A percentile compares a stretch with the other conserved stretches of the same genome.
phyloP scores from a whole-genome alignment of 2,888 invertebrate genomes.

The Pyrrhia umbra region DNA sequence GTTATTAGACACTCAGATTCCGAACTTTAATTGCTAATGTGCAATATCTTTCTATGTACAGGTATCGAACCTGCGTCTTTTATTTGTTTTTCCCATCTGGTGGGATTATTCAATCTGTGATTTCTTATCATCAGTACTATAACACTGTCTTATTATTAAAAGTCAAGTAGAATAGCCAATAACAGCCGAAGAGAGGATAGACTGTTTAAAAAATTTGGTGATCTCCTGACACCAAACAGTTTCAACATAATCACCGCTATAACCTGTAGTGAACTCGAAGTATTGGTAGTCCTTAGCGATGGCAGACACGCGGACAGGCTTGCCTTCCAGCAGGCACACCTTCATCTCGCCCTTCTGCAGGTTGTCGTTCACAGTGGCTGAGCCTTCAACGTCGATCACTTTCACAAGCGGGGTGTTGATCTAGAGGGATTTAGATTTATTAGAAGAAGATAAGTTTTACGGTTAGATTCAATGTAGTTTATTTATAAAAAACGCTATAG shows the following conservation, averaged over 20 bases:
- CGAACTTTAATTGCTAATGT: too few species aligned
- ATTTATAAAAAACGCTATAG: too few species aligned
- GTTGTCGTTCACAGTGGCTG: conserved; percentile 84
- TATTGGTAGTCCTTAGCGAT: conserved; percentile 90
- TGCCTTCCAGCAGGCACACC: conserved; percentile 86
- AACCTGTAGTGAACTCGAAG: conserved; percentile 88
- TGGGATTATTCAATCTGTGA: too few species aligned
- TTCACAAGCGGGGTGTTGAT: conserved; percentile 87
- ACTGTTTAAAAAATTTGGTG: conserved; percentile 49
- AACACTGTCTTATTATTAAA: not conserved
- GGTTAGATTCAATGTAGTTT: not conserved
- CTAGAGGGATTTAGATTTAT: conserved; percentile 60
- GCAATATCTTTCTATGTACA: too few species aligned
- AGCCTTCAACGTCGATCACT: conserved; percentile 87
- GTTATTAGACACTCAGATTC: too few species aligned
- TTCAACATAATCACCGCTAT: conserved; percentile 85
- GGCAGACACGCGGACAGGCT: conserved; percentile 83
- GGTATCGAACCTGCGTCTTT: too few species aligned
- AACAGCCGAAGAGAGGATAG: conserved; percentile 1
- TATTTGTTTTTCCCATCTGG: too few species aligned
- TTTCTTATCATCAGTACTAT: too few species aligned
- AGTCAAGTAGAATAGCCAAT: conserved; percentile 35
- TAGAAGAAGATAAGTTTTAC: not conserved
- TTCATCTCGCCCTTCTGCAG: conserved; percentile 88
- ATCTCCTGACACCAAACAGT: conserved; percentile 59